Evolutionary conservation across 2,113 vertebrate genomes (phyloP).

Genomic region (Tragulus kanchil): DNA sequence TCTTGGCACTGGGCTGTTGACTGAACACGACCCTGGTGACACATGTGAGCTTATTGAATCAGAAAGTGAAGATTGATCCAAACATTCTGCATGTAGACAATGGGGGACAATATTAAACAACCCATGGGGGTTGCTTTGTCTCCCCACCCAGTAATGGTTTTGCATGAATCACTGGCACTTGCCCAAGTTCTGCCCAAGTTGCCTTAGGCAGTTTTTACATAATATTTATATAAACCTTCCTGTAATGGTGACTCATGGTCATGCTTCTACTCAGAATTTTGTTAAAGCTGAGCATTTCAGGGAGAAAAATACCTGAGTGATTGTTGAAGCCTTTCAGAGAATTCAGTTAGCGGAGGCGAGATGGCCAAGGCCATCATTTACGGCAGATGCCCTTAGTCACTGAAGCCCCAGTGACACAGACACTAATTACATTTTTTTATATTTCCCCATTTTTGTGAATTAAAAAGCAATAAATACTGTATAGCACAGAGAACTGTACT

Average conservation of each 20-base stretch:
- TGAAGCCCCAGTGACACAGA: neutral
- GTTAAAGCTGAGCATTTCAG: slow-evolving; percentile 63
- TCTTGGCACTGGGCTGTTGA: rapidly evolving
- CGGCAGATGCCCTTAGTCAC: neutral
- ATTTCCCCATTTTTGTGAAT: neutral
- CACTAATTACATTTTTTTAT: neutral
- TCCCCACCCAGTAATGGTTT: rapidly evolving
- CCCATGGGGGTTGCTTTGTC: neutral
- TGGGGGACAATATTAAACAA: rapidly evolving
- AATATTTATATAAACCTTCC: slow-evolving; percentile 73
- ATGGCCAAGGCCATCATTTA: neutral
- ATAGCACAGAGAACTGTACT: neutral
- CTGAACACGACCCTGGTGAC: rapidly evolving
- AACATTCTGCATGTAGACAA: rapidly evolving
- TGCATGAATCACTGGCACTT: slow-evolving; percentile 42
- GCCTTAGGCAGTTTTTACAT: slow-evolving; percentile 67
- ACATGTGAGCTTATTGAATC: neutral
- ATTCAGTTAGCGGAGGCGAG: slow-evolving; percentile 48
- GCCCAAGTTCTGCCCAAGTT: neutral
- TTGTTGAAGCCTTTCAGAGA: slow-evolving; percentile 58
- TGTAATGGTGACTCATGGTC: slow-evolving; percentile 78
- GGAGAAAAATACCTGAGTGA: slow-evolving; percentile 44
- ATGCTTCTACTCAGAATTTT: slow-evolving; percentile 67
- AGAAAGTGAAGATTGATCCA: neutral
- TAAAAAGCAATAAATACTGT: neutral